Conservation (phyloP, 2,113 vertebrate genomes). For the Romanogobio albipinnatus region DNA sequence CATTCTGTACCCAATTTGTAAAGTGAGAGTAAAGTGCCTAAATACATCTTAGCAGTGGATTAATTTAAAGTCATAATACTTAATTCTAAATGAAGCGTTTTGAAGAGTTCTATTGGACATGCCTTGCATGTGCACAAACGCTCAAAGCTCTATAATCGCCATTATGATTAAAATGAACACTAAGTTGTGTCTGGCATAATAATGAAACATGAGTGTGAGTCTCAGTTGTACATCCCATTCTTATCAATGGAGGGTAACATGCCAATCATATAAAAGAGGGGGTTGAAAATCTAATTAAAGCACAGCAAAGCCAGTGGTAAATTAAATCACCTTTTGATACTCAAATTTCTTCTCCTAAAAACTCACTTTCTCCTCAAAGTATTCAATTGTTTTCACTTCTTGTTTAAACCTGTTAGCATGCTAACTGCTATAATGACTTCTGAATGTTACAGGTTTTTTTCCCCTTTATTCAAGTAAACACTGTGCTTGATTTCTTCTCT, state of each 20-base stretch:
- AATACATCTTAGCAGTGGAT: constrained; percentile 1
- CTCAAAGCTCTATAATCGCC: constrained; percentile 65
- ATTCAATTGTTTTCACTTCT: constrained; percentile 53
- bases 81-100: not conserved
- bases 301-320: constrained; percentile 58
- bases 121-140: constrained; percentile 58
- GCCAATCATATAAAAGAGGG: constrained; percentile 60
- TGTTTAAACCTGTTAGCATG: constrained; percentile 58
- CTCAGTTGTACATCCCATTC: constrained; percentile 52
- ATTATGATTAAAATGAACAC: constrained; percentile 64
- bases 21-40: not conserved
- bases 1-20: not conserved
- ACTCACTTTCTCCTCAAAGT: constrained; percentile 61
- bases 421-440: not conserved
- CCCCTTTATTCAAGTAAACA: not conserved
- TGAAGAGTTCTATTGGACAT: constrained; percentile 48
- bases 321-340: constrained; percentile 68
- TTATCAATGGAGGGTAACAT: constrained; percentile 57
- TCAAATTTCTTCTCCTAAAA: constrained; percentile 69
- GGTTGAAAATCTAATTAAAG: constrained; percentile 70
- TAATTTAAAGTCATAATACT: constrained; percentile 4
- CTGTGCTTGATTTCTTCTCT: not conserved
- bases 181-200: constrained; percentile 60
- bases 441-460: not conserved
- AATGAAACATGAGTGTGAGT: constrained; percentile 64